phyloP scores from a whole-genome alignment of 1,140 invertebrate species.

The Nasonia vitripennis region DNA sequence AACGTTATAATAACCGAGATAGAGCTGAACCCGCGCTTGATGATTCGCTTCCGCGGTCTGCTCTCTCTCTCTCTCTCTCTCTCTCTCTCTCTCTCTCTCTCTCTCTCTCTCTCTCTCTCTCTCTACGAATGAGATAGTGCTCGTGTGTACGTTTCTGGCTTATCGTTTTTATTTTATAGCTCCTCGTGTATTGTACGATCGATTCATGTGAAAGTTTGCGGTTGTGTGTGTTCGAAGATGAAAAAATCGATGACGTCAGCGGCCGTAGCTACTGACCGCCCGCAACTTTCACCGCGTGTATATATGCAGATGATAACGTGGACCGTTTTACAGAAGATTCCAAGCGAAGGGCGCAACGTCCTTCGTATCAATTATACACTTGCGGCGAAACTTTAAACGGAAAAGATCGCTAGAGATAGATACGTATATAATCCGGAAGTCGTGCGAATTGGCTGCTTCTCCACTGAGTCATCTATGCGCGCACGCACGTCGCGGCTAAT shows the following conservation, averaged over 20 bases:
- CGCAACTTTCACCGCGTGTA: neutral
- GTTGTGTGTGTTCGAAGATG: neutral
- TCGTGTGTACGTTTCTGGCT: neutral
- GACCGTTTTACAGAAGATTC: too few species aligned
- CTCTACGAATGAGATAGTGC: neutral
- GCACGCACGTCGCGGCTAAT: neutral
- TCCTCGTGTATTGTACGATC: neutral
- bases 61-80: too few species aligned
- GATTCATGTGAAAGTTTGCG: neutral
- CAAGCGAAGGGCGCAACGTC: neutral
- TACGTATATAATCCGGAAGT: slow-evolving; percentile 23
- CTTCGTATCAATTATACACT: neutral
- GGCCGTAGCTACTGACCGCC: too few species aligned
- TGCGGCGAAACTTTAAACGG: neutral
- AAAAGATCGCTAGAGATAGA: neutral
- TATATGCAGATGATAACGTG: neutral
- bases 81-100: too few species aligned
- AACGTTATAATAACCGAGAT: neutral
- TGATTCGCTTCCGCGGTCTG: slow-evolving; percentile 1
- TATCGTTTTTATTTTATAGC: neutral
- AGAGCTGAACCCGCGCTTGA: neutral
- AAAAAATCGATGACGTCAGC: neutral
- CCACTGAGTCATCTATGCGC: neutral
- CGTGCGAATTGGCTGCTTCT: neutral
- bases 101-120: too few species aligned